Conservation (phyloP, 2,888 invertebrate genomes). For the Eilema caniola region DNA sequence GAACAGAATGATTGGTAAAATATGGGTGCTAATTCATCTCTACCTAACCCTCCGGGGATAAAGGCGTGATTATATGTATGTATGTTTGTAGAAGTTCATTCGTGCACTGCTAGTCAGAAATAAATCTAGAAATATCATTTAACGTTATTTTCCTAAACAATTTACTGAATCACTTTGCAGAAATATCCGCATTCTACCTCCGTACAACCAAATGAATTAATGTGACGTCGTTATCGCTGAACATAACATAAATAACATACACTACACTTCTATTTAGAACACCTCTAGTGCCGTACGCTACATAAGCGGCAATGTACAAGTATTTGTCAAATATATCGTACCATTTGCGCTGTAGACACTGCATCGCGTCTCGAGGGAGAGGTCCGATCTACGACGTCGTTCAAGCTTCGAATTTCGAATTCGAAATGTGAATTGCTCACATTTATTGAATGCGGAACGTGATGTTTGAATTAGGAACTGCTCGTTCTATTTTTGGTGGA, state of each 20-base stretch:
- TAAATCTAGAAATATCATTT: background rate
- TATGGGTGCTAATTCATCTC: too few species aligned
- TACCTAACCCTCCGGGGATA: too few species aligned
- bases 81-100: too few species aligned
- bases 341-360: conserved; percentile 49
- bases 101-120: background rate
- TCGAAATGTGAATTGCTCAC: conserved; percentile 34
- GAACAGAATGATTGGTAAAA: too few species aligned
- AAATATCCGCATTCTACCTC: conserved; percentile 14
- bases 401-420: conserved; percentile 35
- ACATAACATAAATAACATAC: conserved; percentile 14
- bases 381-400: conserved; percentile 30
- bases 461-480: conserved; percentile 24
- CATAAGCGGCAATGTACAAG: conserved; percentile 45
- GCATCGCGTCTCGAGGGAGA: conserved; percentile 28
- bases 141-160: conserved; percentile 9
- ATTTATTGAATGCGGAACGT: conserved; percentile 46
- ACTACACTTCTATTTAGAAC: conserved; percentile 23
- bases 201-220: conserved; percentile 16
- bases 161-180: conserved; percentile 17
- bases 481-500: conserved; percentile 18
- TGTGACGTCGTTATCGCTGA: conserved; percentile 19
- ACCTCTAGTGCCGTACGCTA: conserved; percentile 16
- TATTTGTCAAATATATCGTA: conserved; percentile 50
- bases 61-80: too few species aligned